A percentile compares a stretch with the other conserved stretches of the same genome.
These are phyloP conservation scores for Dynastes hyllus DNA, from an alignment of 2,888 invertebrate genomes.

Conservation along the genomic window DNA sequence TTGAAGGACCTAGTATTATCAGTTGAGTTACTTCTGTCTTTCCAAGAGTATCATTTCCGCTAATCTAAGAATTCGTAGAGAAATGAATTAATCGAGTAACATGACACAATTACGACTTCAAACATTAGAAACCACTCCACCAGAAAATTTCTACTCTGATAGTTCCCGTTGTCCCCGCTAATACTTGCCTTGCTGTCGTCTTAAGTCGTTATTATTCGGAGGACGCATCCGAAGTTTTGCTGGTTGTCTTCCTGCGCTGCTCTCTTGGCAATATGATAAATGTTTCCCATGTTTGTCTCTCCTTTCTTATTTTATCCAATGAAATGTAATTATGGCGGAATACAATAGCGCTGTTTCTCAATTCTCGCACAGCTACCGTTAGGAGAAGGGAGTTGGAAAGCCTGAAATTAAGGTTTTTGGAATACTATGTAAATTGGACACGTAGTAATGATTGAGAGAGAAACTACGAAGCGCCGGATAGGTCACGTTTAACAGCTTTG, in stretches of 20 bases:
- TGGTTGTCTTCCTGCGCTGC: background rate
- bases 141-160: too few relatives aligned
- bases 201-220: conserved; percentile 7
- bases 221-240: conserved; percentile 9
- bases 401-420: conserved; percentile 9
- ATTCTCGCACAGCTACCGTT: too few relatives aligned
- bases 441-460: background rate
- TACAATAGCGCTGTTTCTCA: background rate
- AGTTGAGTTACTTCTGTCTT: too few relatives aligned
- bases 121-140: too few relatives aligned
- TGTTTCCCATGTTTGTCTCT: conserved; percentile 17
- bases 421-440: conserved; percentile 29
- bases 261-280: background rate
- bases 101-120: too few relatives aligned
- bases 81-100: too few relatives aligned
- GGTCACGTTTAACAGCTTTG: conserved; percentile 36
- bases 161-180: too few relatives aligned
- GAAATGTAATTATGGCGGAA: conserved; percentile 31
- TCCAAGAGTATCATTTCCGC: background rate
- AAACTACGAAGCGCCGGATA: background rate
- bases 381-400: background rate
- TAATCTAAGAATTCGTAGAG: too few relatives aligned
- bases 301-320: conserved; percentile 23
- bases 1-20: too few relatives aligned
- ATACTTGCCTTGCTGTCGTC: too few relatives aligned